Conservation (phyloP, 1,140 invertebrate species). For the Halyomorpha halys region DNA sequence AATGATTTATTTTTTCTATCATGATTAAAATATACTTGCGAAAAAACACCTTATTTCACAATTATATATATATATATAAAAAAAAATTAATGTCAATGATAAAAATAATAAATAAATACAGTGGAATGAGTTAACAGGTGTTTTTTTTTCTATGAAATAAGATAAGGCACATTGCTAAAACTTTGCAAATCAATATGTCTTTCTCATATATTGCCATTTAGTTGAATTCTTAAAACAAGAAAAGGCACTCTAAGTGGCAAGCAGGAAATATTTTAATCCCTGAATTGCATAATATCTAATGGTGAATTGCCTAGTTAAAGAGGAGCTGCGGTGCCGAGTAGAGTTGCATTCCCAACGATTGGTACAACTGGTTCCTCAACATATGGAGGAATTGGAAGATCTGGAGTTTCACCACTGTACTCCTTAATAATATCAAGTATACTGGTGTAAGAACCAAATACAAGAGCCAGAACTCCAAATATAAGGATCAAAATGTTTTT, state of each 20-base stretch:
- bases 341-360: no score
- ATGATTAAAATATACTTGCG: no score
- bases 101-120: no score
- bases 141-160: background rate
- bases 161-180: constrained; percentile 7
- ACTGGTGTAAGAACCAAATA: constrained; percentile 69
- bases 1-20: no score
- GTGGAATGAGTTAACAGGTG: constrained; percentile 8
- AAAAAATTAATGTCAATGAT: no score
- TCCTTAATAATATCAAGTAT: constrained; percentile 51
- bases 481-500: constrained; percentile 64
- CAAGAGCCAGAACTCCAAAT: constrained; percentile 61
- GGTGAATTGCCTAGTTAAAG: background rate
- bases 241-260: constrained; percentile 14
- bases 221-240: background rate
- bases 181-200: constrained; percentile 9
- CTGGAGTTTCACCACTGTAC: constrained; percentile 1
- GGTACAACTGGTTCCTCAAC: background rate
- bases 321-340: no score
- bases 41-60: no score
- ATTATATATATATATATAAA: no score
- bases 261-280: background rate
- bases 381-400: constrained; percentile 6
- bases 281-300: no score
- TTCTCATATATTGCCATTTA: constrained; percentile 9